These are phyloP conservation scores for Hephaestus fuliginosus DNA, from an alignment of 2,797 vertebrate genomes.

Conservation along the genomic window DNA sequence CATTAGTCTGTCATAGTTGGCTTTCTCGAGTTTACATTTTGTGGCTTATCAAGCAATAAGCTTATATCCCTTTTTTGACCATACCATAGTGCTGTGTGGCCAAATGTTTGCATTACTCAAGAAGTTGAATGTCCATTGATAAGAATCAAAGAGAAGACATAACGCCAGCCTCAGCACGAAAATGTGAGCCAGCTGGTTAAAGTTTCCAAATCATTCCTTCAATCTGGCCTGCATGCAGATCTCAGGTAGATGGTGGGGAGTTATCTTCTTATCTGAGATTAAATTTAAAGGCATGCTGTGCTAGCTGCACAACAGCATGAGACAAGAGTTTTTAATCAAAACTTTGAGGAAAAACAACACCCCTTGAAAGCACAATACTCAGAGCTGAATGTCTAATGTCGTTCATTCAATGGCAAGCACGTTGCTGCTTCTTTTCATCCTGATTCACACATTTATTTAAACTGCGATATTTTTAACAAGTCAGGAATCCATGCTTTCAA, in stretches of 20 bases:
- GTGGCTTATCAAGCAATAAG: neutral
- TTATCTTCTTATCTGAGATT: slow-evolving; percentile 43
- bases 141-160: slow-evolving; percentile 34
- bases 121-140: slow-evolving; percentile 21
- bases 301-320: slow-evolving; percentile 21
- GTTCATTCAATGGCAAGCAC: slow-evolving; percentile 21
- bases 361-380: neutral
- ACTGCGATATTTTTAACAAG: slow-evolving; percentile 24
- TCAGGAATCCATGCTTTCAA: slow-evolving; percentile 32
- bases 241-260: slow-evolving; percentile 21
- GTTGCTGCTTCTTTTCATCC: slow-evolving; percentile 17
- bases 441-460: slow-evolving; percentile 29
- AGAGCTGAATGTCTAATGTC: slow-evolving; percentile 1
- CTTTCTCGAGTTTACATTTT: slow-evolving; percentile 17
- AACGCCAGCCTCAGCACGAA: slow-evolving; percentile 35
- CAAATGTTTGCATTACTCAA: slow-evolving; percentile 34
- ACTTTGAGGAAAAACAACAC: slow-evolving; percentile 8
- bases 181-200: slow-evolving; percentile 52
- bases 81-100: neutral
- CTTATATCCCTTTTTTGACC: slow-evolving; percentile 1
- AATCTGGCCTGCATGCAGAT: slow-evolving; percentile 50
- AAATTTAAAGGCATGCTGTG: slow-evolving; percentile 22
- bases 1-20: slow-evolving; percentile 19
- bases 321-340: neutral
- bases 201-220: slow-evolving; percentile 54